Evolutionary conservation across 37 sponge, comb jelly and placozoan species (phyloP).

Genomic region (Beroe forskalii): DNA sequence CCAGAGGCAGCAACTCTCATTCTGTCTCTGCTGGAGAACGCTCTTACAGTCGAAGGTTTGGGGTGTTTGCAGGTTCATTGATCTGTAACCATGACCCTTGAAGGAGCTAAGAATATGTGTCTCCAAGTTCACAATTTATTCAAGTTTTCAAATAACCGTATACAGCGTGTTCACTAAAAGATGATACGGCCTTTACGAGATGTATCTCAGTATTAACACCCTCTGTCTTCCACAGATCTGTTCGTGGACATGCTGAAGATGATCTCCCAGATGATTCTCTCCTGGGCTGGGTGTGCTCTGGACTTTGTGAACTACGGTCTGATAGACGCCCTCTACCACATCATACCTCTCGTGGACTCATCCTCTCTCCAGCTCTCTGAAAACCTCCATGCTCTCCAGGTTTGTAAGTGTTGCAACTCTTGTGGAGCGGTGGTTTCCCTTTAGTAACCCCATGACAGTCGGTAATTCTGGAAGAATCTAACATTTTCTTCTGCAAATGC

Average conservation of each 20-base stretch:
- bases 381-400: slow-evolving; percentile 12
- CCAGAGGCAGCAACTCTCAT: slow-evolving; percentile 38
- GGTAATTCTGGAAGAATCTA: no score
- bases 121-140: no score
- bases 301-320: slow-evolving; percentile 52
- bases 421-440: no score
- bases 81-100: no score
- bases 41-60: neutral
- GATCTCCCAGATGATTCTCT: slow-evolving; percentile 51
- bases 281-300: slow-evolving; percentile 43
- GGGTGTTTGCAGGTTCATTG: neutral
- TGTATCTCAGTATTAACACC: neutral
- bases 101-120: no score
- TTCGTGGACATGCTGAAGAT: slow-evolving; percentile 11
- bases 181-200: no score
- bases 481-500: no score
- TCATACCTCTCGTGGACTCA: slow-evolving; percentile 16
- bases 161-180: no score
- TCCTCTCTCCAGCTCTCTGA: neutral
- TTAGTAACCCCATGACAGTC: no score
- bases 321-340: slow-evolving; percentile 50
- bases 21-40: neutral
- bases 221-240: neutral
- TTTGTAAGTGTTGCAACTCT: neutral
- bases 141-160: no score